These are phyloP conservation scores for Zaprionus vittiger DNA, from an alignment of 1,140 invertebrate genomes.

Conservation along the genomic window DNA sequence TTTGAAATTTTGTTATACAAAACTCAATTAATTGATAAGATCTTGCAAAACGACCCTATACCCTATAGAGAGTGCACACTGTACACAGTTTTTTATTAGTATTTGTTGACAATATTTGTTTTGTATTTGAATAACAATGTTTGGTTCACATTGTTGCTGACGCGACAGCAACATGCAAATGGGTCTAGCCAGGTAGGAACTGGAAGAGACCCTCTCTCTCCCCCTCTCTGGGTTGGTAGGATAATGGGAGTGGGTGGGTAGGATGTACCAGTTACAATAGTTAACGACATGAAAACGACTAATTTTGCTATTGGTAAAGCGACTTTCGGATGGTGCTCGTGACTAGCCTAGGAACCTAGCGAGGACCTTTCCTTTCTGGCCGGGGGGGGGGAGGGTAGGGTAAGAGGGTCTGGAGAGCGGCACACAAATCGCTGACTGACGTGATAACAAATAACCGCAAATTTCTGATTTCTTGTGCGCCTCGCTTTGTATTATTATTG, in stretches of 20 bases:
- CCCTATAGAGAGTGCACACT: not conserved
- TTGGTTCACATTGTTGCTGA: conserved; percentile 49
- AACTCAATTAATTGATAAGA: no score
- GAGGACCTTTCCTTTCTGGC: not conserved
- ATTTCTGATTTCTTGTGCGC: conserved; percentile 46
- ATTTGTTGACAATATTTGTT: conserved; percentile 51
- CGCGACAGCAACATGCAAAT: conserved; percentile 51
- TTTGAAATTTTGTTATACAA: no score
- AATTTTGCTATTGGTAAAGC: conserved; percentile 69
- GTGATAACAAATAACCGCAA: conserved; percentile 81
- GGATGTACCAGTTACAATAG: conserved; percentile 79
- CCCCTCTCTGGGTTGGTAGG: no score
- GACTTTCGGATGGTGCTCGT: not conserved
- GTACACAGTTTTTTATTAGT: conserved; percentile 23
- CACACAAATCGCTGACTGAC: conserved; percentile 70
- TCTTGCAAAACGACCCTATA: not conserved
- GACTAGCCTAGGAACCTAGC: not conserved
- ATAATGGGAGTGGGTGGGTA: conserved; percentile 9
- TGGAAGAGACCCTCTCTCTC: no score
- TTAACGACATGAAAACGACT: conserved; percentile 78
- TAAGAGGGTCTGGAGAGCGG: not conserved
- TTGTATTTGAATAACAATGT: conserved; percentile 55
- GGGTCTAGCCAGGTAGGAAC: not conserved
- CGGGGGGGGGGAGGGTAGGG: not conserved
- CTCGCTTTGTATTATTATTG: conserved; percentile 2